Evolutionary conservation across 2,113 vertebrate species (phyloP).

Genomic region (Camelus dromedarius): DNA sequence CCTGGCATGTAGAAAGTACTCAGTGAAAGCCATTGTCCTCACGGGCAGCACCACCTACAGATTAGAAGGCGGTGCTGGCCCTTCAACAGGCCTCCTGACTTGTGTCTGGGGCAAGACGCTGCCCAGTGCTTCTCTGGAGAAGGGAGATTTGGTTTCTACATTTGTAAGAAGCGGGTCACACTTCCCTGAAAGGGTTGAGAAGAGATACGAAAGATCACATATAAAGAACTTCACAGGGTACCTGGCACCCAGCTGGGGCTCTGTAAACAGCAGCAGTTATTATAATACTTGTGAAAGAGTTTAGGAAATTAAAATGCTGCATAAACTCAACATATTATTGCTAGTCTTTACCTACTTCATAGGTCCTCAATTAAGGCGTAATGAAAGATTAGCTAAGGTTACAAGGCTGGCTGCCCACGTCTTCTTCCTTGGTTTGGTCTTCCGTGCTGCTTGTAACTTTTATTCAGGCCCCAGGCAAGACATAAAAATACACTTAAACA

Average conservation of each 20-base stretch:
- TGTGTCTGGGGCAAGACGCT: background rate
- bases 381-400: conserved; percentile 79
- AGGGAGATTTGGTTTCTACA: background rate
- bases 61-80: fast-evolving
- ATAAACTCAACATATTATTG: conserved; percentile 66
- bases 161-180: background rate
- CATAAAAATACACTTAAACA: conserved; percentile 71
- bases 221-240: background rate
- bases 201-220: background rate
- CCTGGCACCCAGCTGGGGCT: background rate
- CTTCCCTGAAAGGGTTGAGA: background rate
- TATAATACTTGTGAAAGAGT: conserved; percentile 51
- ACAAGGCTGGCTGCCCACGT: conserved; percentile 69
- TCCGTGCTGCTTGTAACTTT: conserved; percentile 67
- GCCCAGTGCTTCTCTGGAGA: background rate
- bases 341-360: conserved; percentile 59
- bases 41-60: background rate
- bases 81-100: background rate
- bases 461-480: conserved; percentile 73
- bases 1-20: background rate
- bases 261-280: conserved; percentile 38
- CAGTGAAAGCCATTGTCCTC: background rate
- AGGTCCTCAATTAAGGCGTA: conserved; percentile 71
- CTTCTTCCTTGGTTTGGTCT: conserved; percentile 69
- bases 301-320: conserved; percentile 66